phyloP scores from a whole-genome alignment of 2,888 invertebrate species.

The Campoplex nolae region DNA sequence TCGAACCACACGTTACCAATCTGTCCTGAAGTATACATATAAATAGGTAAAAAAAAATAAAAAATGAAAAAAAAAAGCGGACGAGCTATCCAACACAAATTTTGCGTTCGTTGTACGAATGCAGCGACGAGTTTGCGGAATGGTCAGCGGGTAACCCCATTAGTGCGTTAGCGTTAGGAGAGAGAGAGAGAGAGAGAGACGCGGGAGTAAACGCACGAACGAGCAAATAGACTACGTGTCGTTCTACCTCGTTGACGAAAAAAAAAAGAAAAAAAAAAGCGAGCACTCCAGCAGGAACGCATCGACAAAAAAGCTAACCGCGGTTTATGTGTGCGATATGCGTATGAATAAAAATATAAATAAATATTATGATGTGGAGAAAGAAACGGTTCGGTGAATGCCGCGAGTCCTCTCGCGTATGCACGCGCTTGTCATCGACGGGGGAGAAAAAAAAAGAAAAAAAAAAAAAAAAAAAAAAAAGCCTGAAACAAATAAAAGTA shows the following conservation, averaged over 20 bases:
- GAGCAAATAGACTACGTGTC: conserved; percentile 66
- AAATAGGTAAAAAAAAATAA: conserved; percentile 9
- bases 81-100: conserved; percentile 56
- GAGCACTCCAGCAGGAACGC: background rate
- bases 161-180: conserved; percentile 63
- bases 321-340: conserved; percentile 31
- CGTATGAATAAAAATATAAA: conserved; percentile 63
- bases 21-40: background rate
- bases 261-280: background rate
- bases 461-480: conserved; percentile 20
- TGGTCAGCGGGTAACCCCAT: conserved; percentile 57
- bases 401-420: conserved; percentile 24
- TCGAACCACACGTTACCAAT: conserved; percentile 66
- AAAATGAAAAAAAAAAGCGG: conserved; percentile 27
- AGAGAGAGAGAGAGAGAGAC: conserved; percentile 2
- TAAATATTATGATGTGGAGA: conserved; percentile 59
- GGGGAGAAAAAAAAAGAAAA: background rate
- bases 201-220: conserved; percentile 58
- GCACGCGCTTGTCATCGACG: conserved; percentile 55
- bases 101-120: conserved; percentile 59
- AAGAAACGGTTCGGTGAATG: conserved; percentile 48
- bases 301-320: conserved; percentile 49
- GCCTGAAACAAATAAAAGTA: conserved; percentile 23
- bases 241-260: conserved; percentile 50
- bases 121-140: conserved; percentile 66